Evolutionary conservation across 2,113 vertebrate genomes (phyloP).

Genomic region (Podocnemis expansa): DNA sequence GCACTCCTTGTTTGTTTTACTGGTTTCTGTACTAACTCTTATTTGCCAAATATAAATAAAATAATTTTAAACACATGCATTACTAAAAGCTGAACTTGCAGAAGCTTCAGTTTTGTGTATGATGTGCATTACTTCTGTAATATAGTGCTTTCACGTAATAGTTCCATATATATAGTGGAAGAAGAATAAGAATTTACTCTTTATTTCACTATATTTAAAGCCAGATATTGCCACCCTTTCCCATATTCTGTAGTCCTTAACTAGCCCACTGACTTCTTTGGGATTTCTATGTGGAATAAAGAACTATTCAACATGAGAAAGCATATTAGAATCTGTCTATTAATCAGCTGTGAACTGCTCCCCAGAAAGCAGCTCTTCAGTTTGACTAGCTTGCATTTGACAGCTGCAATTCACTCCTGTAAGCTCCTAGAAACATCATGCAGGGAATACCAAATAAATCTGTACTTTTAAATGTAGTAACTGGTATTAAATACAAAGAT

Average conservation of each 20-base stretch:
- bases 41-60: slow-evolving; percentile 23
- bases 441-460: slow-evolving; percentile 15
- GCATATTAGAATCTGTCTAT: not conserved
- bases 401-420: not conserved
- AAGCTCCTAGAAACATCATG: slow-evolving; percentile 6
- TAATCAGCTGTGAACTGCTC: not conserved
- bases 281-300: not conserved
- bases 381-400: slow-evolving; percentile 23
- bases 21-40: slow-evolving; percentile 5
- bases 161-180: not conserved
- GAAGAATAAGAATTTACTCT: not conserved
- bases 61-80: not conserved
- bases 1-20: no score
- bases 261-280: not conserved
- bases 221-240: not conserved
- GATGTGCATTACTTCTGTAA: not conserved
- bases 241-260: not conserved
- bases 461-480: not conserved
- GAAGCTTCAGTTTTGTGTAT: not conserved
- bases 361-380: not conserved
- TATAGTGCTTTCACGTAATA: not conserved
- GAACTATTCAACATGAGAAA: not conserved
- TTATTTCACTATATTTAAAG: not conserved
- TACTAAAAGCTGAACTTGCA: not conserved
- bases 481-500: slow-evolving; percentile 7